phyloP scores from a whole-genome alignment of 2,888 invertebrate genomes.

The Muscina levida region DNA sequence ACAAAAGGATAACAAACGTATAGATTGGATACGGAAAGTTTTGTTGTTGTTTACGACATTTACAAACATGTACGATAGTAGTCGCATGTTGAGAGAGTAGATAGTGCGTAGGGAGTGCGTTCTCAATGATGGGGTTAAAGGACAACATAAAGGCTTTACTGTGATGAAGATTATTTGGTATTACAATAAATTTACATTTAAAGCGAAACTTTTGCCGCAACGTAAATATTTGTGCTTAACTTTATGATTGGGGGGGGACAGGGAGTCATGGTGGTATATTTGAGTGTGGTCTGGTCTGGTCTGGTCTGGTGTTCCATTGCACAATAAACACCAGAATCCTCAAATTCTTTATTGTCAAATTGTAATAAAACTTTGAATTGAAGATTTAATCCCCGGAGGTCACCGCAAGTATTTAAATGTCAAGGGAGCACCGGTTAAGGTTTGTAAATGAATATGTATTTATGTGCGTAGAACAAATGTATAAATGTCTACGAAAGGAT shows the following conservation, averaged over 20 bases:
- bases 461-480: no score
- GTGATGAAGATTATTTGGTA: conserved; percentile 30
- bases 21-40: no score
- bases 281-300: no score
- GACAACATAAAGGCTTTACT: background rate
- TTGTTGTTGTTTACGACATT: no score
- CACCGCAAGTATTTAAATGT: conserved; percentile 10
- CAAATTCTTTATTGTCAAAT: conserved; percentile 1
- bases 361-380: background rate
- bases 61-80: no score
- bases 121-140: background rate
- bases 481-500: no score
- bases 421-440: no score
- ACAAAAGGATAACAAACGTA: conserved; percentile 12
- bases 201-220: conserved; percentile 7
- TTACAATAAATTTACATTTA: conserved; percentile 34
- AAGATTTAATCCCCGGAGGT: background rate
- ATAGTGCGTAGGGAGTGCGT: no score
- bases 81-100: background rate
- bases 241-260: no score
- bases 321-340: background rate
- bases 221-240: conserved; percentile 18
- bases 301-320: no score
- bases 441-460: no score
- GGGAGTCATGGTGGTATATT: no score